Evolutionary conservation across 2,113 vertebrate species (phyloP).

Genomic region (Progne subis): DNA sequence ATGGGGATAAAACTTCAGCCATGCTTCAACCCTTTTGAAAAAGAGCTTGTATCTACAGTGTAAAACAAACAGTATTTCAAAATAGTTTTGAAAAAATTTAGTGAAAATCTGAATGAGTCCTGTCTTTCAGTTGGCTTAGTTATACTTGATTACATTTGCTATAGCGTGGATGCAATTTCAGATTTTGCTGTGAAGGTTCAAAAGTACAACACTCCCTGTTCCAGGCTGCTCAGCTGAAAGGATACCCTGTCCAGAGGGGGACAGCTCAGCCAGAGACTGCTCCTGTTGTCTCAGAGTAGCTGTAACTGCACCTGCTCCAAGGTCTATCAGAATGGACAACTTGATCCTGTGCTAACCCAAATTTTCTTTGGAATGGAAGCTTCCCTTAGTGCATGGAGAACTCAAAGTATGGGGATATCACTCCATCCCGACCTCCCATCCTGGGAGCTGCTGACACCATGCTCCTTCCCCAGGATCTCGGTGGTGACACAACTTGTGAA

Average conservation of each 20-base stretch:
- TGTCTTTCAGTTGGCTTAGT: background rate
- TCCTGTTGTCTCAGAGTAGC: accelerated
- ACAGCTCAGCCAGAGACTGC: background rate
- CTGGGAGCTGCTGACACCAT: background rate
- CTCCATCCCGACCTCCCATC: background rate
- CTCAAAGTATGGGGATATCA: background rate
- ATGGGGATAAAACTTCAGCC: background rate
- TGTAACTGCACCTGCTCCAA: background rate
- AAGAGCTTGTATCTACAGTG: background rate
- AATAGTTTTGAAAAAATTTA: background rate
- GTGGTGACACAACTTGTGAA: background rate
- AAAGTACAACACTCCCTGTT: accelerated
- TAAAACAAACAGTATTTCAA: background rate
- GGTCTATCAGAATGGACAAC: background rate
- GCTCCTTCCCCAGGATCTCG: background rate
- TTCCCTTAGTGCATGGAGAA: background rate
- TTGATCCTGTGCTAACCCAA: background rate
- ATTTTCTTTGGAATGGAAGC: background rate
- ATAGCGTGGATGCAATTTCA: background rate
- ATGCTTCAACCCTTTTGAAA: background rate
- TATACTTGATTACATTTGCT: background rate
- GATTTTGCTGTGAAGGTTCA: background rate
- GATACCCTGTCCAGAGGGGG: background rate
- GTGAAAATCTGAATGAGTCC: background rate
- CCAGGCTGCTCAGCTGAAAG: background rate